Conservation (phyloP, 2,888 invertebrate species). For the Pandemis corylana region DNA sequence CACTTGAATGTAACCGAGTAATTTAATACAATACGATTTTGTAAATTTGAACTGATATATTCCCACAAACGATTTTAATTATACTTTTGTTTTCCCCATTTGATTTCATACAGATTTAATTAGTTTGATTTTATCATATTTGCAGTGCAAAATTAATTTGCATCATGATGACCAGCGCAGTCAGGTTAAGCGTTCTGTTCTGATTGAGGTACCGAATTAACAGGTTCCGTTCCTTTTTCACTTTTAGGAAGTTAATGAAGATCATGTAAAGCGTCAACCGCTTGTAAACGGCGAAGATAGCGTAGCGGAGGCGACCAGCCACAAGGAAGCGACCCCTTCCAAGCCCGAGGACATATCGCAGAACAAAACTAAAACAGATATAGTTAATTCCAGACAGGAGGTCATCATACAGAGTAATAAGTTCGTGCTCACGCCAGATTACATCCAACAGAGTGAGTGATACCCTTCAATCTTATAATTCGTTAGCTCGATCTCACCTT, state of each 20-base stretch:
- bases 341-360: constrained; percentile 73
- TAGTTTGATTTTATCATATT: constrained; percentile 49
- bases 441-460: constrained; percentile 96
- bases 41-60: constrained; percentile 72
- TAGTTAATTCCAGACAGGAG: constrained; percentile 66
- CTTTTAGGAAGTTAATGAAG: constrained; percentile 74
- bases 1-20: constrained; percentile 17
- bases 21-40: constrained; percentile 40
- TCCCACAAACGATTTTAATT: constrained; percentile 76
- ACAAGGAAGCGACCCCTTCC: constrained; percentile 71
- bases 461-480: neutral
- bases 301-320: constrained; percentile 71
- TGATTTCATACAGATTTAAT: constrained; percentile 52
- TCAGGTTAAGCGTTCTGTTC: neutral
- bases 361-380: constrained; percentile 75
- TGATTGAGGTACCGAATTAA: constrained; percentile 19
- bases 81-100: constrained; percentile 31
- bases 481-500: neutral
- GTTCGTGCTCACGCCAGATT: constrained; percentile 95
- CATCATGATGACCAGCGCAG: neutral
- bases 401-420: constrained; percentile 72
- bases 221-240: constrained; percentile 47
- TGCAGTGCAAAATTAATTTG: neutral
- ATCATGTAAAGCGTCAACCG: constrained; percentile 67
- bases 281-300: constrained; percentile 78